A percentile compares a stretch with the other conserved stretches of the same genome.
phyloP scores from a whole-genome alignment of 2,888 invertebrate species.

The Slavum lentiscoides region DNA sequence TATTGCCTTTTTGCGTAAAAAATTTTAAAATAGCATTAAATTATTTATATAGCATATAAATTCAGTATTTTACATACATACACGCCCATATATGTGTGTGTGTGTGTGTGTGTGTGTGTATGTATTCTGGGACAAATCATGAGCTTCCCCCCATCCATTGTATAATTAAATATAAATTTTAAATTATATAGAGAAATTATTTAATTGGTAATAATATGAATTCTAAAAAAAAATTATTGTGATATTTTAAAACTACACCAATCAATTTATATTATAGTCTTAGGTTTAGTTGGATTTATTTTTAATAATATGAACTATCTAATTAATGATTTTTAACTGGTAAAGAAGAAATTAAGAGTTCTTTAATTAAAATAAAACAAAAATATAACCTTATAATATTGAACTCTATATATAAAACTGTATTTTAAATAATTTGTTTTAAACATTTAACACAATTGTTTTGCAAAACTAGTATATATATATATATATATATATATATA shows the following conservation, averaged over 20 bases:
- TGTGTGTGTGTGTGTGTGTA: too few relatives aligned
- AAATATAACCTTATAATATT: slow-evolving; percentile 16
- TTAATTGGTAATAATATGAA: slow-evolving; percentile 28
- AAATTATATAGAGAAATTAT: slow-evolving; percentile 24
- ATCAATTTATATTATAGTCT: slow-evolving; percentile 18
- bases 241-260: slow-evolving; percentile 49
- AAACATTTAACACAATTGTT: slow-evolving; percentile 20
- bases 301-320: slow-evolving; percentile 8
- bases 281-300: slow-evolving; percentile 30
- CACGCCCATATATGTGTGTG: too few relatives aligned
- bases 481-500: background rate
- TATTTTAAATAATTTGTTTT: slow-evolving; percentile 12
- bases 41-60: slow-evolving; percentile 17
- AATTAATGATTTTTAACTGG: slow-evolving; percentile 3
- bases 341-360: slow-evolving; percentile 13
- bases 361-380: slow-evolving; percentile 14
- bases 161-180: slow-evolving; percentile 24
- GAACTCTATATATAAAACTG: background rate
- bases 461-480: slow-evolving; percentile 9
- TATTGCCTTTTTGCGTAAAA: slow-evolving; percentile 15
- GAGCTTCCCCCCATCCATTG: slow-evolving; percentile 41
- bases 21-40: slow-evolving; percentile 13
- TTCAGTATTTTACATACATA: slow-evolving; percentile 32
- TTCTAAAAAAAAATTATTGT: slow-evolving; percentile 41
- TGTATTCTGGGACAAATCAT: slow-evolving; percentile 46